Evolutionary conservation across 2,797 vertebrate species (phyloP).

Genomic region (Hemitrygon akajei): DNA sequence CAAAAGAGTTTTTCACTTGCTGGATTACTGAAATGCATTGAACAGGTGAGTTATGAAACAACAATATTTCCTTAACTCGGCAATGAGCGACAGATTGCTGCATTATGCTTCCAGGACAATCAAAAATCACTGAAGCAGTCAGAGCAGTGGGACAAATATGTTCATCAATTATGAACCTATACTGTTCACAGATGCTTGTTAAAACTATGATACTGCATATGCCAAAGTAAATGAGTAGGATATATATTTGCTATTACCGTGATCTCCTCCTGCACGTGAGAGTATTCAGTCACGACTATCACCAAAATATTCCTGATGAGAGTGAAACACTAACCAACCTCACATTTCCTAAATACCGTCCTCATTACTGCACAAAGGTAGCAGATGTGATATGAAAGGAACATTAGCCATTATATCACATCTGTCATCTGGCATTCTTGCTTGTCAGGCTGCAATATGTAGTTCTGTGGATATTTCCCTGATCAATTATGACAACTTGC

Average conservation of each 20-base stretch:
- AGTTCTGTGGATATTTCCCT: neutral
- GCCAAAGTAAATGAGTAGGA: neutral
- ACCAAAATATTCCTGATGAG: neutral
- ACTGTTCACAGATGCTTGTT: neutral
- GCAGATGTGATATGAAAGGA: neutral
- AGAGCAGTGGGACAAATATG: neutral
- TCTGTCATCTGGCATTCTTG: neutral
- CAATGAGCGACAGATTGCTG: neutral
- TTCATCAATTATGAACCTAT: neutral
- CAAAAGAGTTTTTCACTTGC: neutral
- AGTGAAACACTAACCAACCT: neutral
- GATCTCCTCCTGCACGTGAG: neutral
- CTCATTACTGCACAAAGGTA: neutral
- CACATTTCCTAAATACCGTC: neutral
- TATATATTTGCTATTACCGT: neutral
- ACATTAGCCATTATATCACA: conserved; percentile 11
- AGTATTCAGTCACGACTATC: neutral
- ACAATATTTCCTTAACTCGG: conserved; percentile 10
- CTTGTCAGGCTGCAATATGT: neutral
- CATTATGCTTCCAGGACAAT: neutral
- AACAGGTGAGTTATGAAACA: conserved; percentile 12
- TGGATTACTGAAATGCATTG: neutral
- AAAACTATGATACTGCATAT: conserved; percentile 5
- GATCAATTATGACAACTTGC: neutral
- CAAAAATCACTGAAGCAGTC: neutral